Evolutionary conservation across 2,797 vertebrate genomes (phyloP).

Genomic region (Pseudotriccus pelzelni): DNA sequence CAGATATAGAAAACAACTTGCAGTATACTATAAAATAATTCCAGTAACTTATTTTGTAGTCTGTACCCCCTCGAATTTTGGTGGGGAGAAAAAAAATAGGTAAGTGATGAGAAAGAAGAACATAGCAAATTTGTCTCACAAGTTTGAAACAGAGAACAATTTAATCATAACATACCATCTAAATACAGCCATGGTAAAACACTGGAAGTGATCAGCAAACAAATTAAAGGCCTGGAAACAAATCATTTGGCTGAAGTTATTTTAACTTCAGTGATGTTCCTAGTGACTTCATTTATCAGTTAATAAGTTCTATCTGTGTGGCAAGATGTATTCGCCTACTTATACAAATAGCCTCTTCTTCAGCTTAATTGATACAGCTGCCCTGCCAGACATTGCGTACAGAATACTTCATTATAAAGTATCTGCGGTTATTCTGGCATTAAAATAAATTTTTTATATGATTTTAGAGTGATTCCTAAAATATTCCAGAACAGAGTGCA

Average conservation of each 20-base stretch:
- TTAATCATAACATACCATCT: neutral
- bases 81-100: rapidly evolving
- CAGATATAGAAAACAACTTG: neutral
- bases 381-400: neutral
- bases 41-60: neutral
- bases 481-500: neutral
- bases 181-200: neutral
- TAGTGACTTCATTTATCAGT: neutral
- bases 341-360: neutral
- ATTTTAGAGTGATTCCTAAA: neutral
- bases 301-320: neutral
- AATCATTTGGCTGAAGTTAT: neutral
- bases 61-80: neutral
- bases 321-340: neutral
- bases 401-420: neutral
- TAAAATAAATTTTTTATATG: neutral
- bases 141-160: neutral
- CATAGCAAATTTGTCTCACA: neutral
- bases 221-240: neutral
- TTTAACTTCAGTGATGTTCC: neutral
- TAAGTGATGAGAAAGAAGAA: neutral
- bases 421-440: neutral
- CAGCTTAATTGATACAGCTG: neutral
- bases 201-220: neutral
- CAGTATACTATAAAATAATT: neutral